Evolutionary conservation across 2,113 vertebrate species (phyloP).

Genomic region (Nothobranchius furzeri): DNA sequence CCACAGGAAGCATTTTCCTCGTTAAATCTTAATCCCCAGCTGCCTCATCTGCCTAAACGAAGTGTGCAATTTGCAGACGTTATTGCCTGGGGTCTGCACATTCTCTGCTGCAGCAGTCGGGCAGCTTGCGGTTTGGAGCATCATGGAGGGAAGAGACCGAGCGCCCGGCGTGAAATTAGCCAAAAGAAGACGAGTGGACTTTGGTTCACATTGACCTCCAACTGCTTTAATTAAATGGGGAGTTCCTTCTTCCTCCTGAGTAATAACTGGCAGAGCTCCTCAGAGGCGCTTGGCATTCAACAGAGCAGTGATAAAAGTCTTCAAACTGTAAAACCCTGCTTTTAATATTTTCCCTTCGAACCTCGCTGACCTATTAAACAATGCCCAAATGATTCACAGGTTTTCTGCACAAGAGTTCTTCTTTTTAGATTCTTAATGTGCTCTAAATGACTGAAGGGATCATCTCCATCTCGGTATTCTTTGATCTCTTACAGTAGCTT

Average conservation of each 20-base stretch:
- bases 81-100: slow-evolving; percentile 53
- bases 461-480: slow-evolving; percentile 16
- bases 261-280: slow-evolving; percentile 62
- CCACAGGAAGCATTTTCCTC: slow-evolving; percentile 69
- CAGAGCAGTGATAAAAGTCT: slow-evolving; percentile 44
- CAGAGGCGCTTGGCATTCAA: slow-evolving; percentile 35
- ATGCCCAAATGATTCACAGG: slow-evolving; percentile 17
- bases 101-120: slow-evolving; percentile 54
- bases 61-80: slow-evolving; percentile 78
- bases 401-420: slow-evolving; percentile 36
- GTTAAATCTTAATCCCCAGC: slow-evolving; percentile 73
- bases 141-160: slow-evolving; percentile 44
- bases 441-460: slow-evolving; percentile 33
- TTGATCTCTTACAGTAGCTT: slow-evolving; percentile 20
- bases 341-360: slow-evolving; percentile 45
- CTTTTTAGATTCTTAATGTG: slow-evolving; percentile 26
- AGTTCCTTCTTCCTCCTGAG: slow-evolving; percentile 66
- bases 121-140: slow-evolving; percentile 67
- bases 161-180: slow-evolving; percentile 60
- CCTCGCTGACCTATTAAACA: slow-evolving; percentile 31
- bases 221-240: slow-evolving; percentile 73
- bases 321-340: slow-evolving; percentile 39
- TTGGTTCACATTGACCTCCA: slow-evolving; percentile 66
- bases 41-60: slow-evolving; percentile 69
- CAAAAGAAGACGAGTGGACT: slow-evolving; percentile 57